Evolutionary conservation across 2,113 vertebrate species (phyloP).

Genomic region (Lagopus leucura): DNA sequence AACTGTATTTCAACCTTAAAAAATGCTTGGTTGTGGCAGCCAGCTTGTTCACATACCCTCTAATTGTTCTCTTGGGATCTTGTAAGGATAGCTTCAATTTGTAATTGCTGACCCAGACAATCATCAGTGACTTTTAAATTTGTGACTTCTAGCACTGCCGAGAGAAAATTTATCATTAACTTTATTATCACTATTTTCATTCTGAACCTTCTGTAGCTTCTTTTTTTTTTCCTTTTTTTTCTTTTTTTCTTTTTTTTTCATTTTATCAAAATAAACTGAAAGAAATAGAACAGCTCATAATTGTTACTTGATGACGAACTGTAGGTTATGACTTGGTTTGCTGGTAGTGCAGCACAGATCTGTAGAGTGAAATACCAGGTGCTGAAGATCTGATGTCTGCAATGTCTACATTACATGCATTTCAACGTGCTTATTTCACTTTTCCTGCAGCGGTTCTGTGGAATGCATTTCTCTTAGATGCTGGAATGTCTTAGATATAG

Average conservation of each 20-base stretch:
- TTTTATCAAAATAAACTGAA: slow-evolving; percentile 1
- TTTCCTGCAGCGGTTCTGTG: neutral
- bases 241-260: neutral
- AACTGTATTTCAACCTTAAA: neutral
- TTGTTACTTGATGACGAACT: neutral
- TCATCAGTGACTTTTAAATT: slow-evolving; percentile 18
- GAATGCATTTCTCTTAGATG: neutral
- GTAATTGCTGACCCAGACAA: neutral
- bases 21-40: neutral
- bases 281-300: neutral
- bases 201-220: neutral
- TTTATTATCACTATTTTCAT: neutral
- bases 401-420: neutral
- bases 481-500: neutral
- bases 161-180: neutral
- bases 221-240: neutral
- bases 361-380: neutral
- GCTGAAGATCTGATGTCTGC: neutral
- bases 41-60: neutral
- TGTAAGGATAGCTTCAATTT: slow-evolving; percentile 9
- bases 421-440: neutral
- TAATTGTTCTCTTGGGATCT: slow-evolving; percentile 22
- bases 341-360: neutral
- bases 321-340: neutral
- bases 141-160: slow-evolving; percentile 14